Evolutionary conservation across 2,113 vertebrate genomes (phyloP).

Genomic region (Connochaetes taurinus): DNA sequence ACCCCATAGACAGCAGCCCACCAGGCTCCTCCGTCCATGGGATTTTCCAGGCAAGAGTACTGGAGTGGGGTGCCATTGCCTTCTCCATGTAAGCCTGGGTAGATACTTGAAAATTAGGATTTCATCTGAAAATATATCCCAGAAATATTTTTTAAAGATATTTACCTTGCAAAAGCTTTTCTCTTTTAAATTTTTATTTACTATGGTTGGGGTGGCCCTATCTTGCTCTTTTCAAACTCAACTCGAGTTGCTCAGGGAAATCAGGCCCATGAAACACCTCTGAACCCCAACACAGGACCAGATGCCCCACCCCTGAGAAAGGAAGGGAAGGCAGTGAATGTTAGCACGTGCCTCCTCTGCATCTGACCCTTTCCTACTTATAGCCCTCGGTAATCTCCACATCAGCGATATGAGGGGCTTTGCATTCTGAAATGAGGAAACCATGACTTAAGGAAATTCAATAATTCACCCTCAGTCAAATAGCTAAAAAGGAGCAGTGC

Average conservation of each 20-base stretch:
- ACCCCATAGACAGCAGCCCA: too few relatives aligned
- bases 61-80: too few relatives aligned
- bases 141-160: background rate
- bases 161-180: background rate
- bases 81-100: background rate
- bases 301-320: background rate
- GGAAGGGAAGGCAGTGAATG: background rate
- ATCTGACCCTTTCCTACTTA: background rate
- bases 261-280: background rate
- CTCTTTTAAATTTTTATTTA: background rate
- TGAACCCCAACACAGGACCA: background rate
- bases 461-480: background rate
- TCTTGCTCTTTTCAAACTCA: background rate
- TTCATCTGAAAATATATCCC: background rate
- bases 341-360: background rate
- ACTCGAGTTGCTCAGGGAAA: background rate
- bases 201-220: background rate
- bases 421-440: background rate
- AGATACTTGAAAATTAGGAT: background rate
- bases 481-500: background rate
- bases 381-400: background rate
- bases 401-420: background rate
- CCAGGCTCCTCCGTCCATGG: too few relatives aligned
- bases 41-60: too few relatives aligned
- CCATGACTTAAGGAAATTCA: background rate